phyloP scores from a whole-genome alignment of 2,797 vertebrate species.

The Atherinosoma microstoma region DNA sequence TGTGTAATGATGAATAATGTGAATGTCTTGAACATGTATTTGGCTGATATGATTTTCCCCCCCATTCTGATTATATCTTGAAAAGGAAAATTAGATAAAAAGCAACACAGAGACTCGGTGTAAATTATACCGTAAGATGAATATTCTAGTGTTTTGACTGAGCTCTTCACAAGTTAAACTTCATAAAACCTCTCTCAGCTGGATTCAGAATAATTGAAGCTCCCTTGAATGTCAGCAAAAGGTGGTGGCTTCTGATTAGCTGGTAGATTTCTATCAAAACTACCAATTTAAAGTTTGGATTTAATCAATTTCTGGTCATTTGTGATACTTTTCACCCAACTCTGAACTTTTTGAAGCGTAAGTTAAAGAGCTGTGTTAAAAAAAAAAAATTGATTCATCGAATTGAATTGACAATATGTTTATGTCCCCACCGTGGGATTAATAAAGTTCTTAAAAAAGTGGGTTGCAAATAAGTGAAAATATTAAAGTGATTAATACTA shows the following conservation, averaged over 20 bases:
- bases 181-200: neutral
- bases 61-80: neutral
- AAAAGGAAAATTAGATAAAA: neutral
- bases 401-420: no score
- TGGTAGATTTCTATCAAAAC: neutral
- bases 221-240: neutral
- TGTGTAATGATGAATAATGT: constrained; percentile 59
- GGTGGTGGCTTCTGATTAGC: neutral
- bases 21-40: constrained; percentile 1
- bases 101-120: neutral
- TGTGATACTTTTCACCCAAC: no score
- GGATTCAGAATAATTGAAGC: neutral
- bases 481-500: no score
- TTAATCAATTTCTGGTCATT: no score
- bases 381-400: no score
- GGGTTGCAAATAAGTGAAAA: no score
- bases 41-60: neutral
- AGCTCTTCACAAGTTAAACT: neutral
- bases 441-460: no score
- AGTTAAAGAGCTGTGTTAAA: no score
- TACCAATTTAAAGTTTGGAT: neutral
- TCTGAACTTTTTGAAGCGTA: no score
- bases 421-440: no score
- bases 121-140: neutral
- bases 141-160: constrained; percentile 4